Evolutionary conservation across 1,140 invertebrate species (phyloP).

Genomic region (Druon quercuslanigerum): DNA sequence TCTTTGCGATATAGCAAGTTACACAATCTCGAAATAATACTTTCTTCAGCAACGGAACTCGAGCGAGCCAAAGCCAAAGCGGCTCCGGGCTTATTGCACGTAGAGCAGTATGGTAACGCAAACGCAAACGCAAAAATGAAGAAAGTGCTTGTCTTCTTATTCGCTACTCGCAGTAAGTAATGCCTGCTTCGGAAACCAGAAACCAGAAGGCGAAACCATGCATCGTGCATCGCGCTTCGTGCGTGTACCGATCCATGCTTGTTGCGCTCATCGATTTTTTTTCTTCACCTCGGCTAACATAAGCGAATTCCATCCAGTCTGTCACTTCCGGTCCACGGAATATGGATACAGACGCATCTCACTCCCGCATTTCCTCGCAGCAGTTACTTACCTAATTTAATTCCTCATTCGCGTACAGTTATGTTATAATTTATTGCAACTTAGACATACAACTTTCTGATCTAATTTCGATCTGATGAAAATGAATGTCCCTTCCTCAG

Average conservation of each 20-base stretch:
- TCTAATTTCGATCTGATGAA: too few relatives aligned
- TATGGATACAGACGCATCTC: neutral
- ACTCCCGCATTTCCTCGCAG: neutral
- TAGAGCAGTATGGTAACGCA: neutral
- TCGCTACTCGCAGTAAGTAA: neutral
- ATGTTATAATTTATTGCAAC: too few relatives aligned
- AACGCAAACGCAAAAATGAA: slow-evolving; percentile 32
- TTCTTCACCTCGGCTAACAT: slow-evolving; percentile 33
- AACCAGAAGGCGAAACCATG: slow-evolving; percentile 31
- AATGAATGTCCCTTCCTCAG: too few relatives aligned
- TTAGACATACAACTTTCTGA: too few relatives aligned
- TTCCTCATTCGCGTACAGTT: neutral
- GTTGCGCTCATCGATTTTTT: slow-evolving; percentile 35
- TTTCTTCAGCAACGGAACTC: slow-evolving; percentile 25
- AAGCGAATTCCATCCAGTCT: slow-evolving; percentile 33
- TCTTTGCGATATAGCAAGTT: slow-evolving; percentile 17
- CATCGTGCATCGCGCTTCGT: neutral
- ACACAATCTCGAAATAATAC: slow-evolving; percentile 17
- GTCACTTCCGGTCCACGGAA: slow-evolving; percentile 8
- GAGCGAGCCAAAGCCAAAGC: neutral
- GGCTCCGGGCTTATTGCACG: slow-evolving; percentile 7
- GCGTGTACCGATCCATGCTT: slow-evolving; percentile 33
- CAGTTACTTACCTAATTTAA: neutral
- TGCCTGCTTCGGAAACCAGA: slow-evolving; percentile 33
- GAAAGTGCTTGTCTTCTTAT: slow-evolving; percentile 32